A percentile compares a stretch with the other conserved stretches of the same genome.
Conservation (phyloP, 2,888 invertebrate species). For the Pristionchus fissidentatus region DNA sequence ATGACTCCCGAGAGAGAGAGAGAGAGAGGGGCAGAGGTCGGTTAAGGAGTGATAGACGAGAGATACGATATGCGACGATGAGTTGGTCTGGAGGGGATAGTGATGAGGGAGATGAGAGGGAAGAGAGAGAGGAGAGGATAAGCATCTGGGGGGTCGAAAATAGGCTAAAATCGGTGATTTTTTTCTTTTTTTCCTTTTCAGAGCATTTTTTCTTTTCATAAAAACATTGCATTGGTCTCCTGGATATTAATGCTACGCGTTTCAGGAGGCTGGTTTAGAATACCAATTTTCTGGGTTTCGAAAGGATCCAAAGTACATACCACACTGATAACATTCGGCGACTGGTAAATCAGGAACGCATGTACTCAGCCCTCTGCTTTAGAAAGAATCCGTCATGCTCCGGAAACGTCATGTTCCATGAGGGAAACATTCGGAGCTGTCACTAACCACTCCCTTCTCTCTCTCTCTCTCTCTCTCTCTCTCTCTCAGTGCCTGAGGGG, state of each 20-base stretch:
- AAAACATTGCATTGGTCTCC: too few species aligned
- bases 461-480: neutral
- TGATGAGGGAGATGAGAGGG: neutral
- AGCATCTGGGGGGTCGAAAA: neutral
- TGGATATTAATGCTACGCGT: too few species aligned
- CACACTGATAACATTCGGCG: too few species aligned
- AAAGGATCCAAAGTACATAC: too few species aligned
- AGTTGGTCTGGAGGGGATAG: constrained; percentile 31
- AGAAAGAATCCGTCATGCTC: neutral
- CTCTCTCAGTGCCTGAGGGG: neutral
- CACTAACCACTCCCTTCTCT: constrained; percentile 32
- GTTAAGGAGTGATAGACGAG: constrained; percentile 17
- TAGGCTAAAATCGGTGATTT: too few species aligned
- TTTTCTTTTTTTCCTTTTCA: too few species aligned
- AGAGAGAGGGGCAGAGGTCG: neutral
- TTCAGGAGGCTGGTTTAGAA: too few species aligned
- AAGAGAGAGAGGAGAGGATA: neutral
- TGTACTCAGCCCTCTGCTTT: too few species aligned
- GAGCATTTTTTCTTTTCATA: too few species aligned
- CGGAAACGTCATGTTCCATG: too few species aligned
- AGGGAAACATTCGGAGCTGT: neutral
- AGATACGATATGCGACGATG: constrained; percentile 37
- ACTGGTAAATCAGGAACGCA: too few species aligned
- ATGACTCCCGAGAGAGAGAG: constrained; percentile 15
- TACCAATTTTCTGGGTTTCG: too few species aligned